Base-by-base conservation (phyloP, 2,113 vertebrate species). In the Turdus rufiventris region DNA sequence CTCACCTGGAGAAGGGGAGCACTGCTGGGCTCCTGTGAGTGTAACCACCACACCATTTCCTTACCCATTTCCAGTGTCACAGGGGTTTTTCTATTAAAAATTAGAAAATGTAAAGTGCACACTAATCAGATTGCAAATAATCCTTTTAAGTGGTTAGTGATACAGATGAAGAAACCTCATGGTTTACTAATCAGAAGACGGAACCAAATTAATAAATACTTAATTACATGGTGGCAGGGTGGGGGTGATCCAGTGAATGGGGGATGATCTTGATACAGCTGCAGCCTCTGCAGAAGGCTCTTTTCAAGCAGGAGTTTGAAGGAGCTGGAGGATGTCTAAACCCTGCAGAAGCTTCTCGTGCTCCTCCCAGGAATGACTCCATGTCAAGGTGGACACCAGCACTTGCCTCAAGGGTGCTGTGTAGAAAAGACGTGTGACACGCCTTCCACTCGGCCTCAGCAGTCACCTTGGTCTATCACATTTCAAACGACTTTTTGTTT, bases 1-100 rank as follows among this genome's bases (percentile, higher is more conserved):
- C 14, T 7, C 10, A 38, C 43, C 4, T 4, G 24, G 21, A 5
- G 18, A 6, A 62, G 67, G 42, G 5, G 6, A 76, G 48, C n/a
- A 2, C 8, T 3, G 14, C 66, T 14, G 2, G 0, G 15, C 8
- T 17, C 8, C 42, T 3, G 11, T 2, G 16, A 9, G 2, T 0
- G 0, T 1, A 8, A 29, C 34, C 53, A 8, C 7, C 2, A 2
- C 1, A 4, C 8, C 54, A 40, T 18, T 14, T 18, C 50, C 29
- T 19, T 9, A 18, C 42, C 26, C 2, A 0, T 11, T 24, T 28
- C 7, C 47, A 47, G 2, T 1, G 8, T 12, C 23, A 38, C 26
- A 2, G 26, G 6, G n/a, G 2, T 33, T 14, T 81, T 56, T 25
- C 21, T 47, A 0, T 61, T 33, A 21, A 54, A 76, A 43, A 21